Conservation (phyloP, 2,888 invertebrate species). For the Neocrepidodera transversa region DNA sequence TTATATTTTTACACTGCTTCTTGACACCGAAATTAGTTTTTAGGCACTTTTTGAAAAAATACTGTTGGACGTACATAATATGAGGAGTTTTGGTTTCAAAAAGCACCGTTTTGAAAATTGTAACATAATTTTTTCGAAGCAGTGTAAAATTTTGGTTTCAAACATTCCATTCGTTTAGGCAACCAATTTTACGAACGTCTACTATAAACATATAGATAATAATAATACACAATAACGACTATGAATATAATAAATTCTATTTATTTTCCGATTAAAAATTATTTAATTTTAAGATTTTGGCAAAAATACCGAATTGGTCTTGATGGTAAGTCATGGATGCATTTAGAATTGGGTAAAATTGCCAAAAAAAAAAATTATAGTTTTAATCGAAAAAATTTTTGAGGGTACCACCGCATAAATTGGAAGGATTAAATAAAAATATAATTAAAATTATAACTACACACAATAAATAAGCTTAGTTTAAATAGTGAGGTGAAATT, state of each 20-base stretch:
- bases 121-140: not conserved
- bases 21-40: not conserved
- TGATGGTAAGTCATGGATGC: constrained; percentile 3
- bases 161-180: not conserved
- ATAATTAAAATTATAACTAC: not conserved
- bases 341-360: not conserved
- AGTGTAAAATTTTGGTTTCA: not conserved
- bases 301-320: not conserved
- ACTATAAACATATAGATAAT: not conserved
- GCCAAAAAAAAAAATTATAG: not conserved
- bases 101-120: not conserved
- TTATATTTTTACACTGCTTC: constrained; percentile 18
- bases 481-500: constrained; percentile 1
- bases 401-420: not conserved
- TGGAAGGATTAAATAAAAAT: not conserved
- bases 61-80: constrained; percentile 1
- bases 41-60: not conserved
- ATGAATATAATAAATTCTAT: not conserved
- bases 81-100: constrained; percentile 2
- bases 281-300: not conserved
- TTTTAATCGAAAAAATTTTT: not conserved
- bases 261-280: not conserved
- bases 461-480: constrained; percentile 2
- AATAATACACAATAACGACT: not conserved
- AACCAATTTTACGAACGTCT: not conserved